Conservation (phyloP, 2,797 vertebrate genomes). For the Argyrosomus regius region DNA sequence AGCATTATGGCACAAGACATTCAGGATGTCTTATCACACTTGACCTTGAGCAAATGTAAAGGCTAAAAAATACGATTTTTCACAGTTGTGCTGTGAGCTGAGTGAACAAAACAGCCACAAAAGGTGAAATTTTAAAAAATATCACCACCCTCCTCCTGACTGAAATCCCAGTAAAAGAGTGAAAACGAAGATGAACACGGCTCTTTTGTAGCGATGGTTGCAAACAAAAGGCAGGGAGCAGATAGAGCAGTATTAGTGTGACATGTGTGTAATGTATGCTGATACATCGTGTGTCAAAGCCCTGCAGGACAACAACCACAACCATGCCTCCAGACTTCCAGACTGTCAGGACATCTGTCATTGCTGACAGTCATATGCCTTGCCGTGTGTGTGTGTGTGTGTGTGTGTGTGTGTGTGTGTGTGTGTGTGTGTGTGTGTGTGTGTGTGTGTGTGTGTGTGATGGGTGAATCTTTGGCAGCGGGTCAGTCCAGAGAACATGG, state of each 20-base stretch:
- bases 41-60: not conserved
- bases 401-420: slow-evolving; percentile 40
- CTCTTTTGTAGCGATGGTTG: not conserved
- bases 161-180: not conserved
- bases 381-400: slow-evolving; percentile 50
- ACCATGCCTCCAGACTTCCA: slow-evolving; percentile 83
- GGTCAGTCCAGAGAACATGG: slow-evolving; percentile 68
- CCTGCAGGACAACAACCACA: slow-evolving; percentile 77
- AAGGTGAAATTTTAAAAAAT: not conserved
- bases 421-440: slow-evolving; percentile 37
- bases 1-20: not conserved
- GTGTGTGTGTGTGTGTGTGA: slow-evolving; percentile 4
- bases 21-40: not conserved
- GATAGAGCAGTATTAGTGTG: slow-evolving; percentile 47
- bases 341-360: slow-evolving; percentile 88
- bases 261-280: slow-evolving; percentile 78
- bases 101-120: not conserved
- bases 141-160: not conserved
- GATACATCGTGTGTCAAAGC: slow-evolving; percentile 80
- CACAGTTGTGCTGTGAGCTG: not conserved
- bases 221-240: slow-evolving; percentile 42
- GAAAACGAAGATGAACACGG: not conserved
- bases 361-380: slow-evolving; percentile 83
- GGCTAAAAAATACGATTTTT: not conserved
- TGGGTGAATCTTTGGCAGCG: slow-evolving; percentile 68